phyloP scores from a whole-genome alignment of 2,113 vertebrate genomes.

The Ellobius talpinus region DNA sequence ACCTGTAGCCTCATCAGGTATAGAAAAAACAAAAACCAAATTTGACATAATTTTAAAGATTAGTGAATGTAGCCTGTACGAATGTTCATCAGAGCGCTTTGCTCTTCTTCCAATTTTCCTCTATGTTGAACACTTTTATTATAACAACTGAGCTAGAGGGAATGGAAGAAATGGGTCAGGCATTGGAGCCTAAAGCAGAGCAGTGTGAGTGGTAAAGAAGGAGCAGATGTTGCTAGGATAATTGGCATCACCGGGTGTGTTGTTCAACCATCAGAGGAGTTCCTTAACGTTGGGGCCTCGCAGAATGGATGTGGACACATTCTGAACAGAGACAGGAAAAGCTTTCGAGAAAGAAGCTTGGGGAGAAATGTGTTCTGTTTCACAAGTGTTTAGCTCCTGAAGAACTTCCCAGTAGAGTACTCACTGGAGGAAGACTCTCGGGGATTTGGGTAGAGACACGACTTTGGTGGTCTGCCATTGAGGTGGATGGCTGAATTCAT shows the following conservation, averaged over 20 bases:
- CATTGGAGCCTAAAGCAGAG: conserved; percentile 45
- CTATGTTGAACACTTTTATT: conserved; percentile 38
- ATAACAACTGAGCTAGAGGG: conserved; percentile 48
- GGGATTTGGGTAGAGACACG: neutral
- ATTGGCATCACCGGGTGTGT: conserved; percentile 61
- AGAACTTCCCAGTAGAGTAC: neutral
- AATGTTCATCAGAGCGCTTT: neutral
- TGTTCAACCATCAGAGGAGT: conserved; percentile 51
- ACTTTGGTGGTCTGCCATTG: neutral
- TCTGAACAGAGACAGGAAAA: neutral
- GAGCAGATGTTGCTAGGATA: conserved; percentile 71
- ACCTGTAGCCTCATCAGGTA: neutral
- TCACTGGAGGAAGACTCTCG: neutral
- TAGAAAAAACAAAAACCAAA: neutral
- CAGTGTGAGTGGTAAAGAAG: conserved; percentile 21
- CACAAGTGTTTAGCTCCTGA: neutral
- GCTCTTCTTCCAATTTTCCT: conserved; percentile 22
- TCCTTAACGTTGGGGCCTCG: conserved; percentile 32
- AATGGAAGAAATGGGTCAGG: conserved; percentile 69
- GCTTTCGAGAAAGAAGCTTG: neutral
- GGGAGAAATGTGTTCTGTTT: neutral
- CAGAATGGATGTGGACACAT: conserved; percentile 13
- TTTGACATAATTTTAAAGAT: neutral
- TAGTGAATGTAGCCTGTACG: neutral
- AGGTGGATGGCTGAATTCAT: neutral